phyloP scores from a whole-genome alignment of 2,113 vertebrate species.

The Egretta garzetta region DNA sequence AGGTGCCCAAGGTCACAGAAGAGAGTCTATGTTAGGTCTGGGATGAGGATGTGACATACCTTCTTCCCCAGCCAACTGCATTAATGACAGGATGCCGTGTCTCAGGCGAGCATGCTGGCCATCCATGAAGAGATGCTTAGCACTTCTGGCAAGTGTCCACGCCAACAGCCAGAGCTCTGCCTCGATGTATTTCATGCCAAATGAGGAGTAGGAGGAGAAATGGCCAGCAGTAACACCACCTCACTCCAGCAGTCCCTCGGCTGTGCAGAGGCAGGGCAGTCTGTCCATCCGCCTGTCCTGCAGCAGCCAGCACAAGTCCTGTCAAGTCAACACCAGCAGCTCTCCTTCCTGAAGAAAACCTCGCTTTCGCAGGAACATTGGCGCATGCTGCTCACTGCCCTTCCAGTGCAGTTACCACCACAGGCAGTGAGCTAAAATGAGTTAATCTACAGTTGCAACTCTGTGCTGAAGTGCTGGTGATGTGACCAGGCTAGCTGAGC shows the following conservation, averaged over 20 bases:
- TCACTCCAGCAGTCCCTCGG: accelerated
- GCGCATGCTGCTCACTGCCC: accelerated
- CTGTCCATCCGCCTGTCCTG: accelerated
- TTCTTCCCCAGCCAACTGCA: not conserved
- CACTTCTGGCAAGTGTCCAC: not conserved
- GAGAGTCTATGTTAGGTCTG: not conserved
- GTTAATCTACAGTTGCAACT: not conserved
- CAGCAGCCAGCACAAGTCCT: not conserved
- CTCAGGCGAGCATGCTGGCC: accelerated
- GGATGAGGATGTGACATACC: not conserved
- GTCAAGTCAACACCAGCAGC: not conserved
- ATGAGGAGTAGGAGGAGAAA: not conserved
- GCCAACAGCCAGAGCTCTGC: not conserved
- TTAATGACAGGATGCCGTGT: not conserved
- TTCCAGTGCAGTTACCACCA: not conserved
- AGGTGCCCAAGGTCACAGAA: not conserved
- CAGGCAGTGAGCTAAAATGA: not conserved
- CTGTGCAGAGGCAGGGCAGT: not conserved
- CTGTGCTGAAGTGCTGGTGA: not conserved
- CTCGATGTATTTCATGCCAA: not conserved
- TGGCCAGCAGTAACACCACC: too few relatives aligned
- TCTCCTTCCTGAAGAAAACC: not conserved
- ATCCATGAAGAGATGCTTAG: not conserved
- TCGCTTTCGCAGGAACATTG: accelerated
- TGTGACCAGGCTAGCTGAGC: not conserved